A percentile compares a stretch with the other conserved stretches of the same genome.
Conservation (phyloP, 1,140 invertebrate species). For the Luehdorfia chinensis region DNA sequence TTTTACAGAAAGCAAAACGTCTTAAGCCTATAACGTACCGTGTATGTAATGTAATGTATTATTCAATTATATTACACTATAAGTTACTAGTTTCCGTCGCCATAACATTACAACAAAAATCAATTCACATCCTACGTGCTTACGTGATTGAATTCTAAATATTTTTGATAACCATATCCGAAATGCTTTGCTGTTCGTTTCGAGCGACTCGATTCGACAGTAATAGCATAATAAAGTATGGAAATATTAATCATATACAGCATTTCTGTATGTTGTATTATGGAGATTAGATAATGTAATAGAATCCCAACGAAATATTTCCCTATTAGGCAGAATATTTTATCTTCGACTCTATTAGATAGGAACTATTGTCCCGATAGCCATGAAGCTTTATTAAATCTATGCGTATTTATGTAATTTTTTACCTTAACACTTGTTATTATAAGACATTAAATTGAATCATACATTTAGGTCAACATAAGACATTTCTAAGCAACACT, state of each 20-base stretch:
- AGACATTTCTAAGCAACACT: conserved; percentile 11
- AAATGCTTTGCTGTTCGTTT: conserved; percentile 39
- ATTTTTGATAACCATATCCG: conserved; percentile 44
- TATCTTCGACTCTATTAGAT: conserved; percentile 29
- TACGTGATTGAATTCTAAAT: conserved; percentile 51
- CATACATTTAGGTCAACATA: conserved; percentile 1
- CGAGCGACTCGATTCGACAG: conserved; percentile 30
- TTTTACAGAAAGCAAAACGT: too few relatives aligned
- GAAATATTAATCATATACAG: conserved; percentile 32
- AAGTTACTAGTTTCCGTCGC: too few relatives aligned
- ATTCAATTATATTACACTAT: too few relatives aligned
- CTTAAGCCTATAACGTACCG: too few relatives aligned
- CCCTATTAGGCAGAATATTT: conserved; percentile 34
- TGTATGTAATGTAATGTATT: too few relatives aligned
- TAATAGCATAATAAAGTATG: conserved; percentile 29
- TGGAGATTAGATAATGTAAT: conserved; percentile 26
- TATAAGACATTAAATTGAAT: conserved; percentile 6
- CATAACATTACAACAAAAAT: conserved; percentile 59
- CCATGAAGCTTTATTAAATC: conserved; percentile 26
- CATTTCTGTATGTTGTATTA: conserved; percentile 37
- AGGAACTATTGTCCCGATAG: conserved; percentile 34
- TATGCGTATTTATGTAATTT: conserved; percentile 21
- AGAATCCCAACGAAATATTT: conserved; percentile 25
- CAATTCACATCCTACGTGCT: conserved; percentile 35
- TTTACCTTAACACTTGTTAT: background rate